Evolutionary conservation across 2,113 vertebrate genomes (phyloP).

Genomic region (Nycticebus coucang): DNA sequence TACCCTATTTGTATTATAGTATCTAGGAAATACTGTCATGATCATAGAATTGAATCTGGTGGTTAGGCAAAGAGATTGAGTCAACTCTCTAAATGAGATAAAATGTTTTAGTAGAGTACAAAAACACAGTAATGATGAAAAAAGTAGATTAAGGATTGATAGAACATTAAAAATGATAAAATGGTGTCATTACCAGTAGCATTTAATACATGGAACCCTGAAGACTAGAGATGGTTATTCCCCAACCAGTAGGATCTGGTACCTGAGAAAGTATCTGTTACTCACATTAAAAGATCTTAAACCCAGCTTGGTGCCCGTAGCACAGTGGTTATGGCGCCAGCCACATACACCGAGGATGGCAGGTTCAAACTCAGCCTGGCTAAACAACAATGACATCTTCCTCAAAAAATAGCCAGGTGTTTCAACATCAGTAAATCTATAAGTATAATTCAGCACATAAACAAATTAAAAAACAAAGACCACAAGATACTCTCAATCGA

Average conservation of each 20-base stretch:
- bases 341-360: too few relatives aligned
- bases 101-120: neutral
- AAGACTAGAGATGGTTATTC: neutral
- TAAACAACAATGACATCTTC: too few relatives aligned
- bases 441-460: too few relatives aligned
- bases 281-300: neutral
- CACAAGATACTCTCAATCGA: too few relatives aligned
- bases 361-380: too few relatives aligned
- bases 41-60: neutral
- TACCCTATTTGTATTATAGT: neutral
- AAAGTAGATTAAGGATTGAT: neutral
- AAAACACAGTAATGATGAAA: neutral
- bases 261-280: neutral
- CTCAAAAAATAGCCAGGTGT: too few relatives aligned
- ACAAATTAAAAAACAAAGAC: too few relatives aligned
- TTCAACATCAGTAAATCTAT: too few relatives aligned
- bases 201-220: neutral
- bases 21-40: neutral
- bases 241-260: neutral
- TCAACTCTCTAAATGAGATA: neutral
- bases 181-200: too few relatives aligned
- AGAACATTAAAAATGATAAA: neutral
- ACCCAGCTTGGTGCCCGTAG: too few relatives aligned
- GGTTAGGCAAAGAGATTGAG: neutral
- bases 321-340: too few relatives aligned